These are phyloP conservation scores for Drosophila barbarae DNA, from an alignment of 2,888 invertebrate species.

Conservation along the genomic window DNA sequence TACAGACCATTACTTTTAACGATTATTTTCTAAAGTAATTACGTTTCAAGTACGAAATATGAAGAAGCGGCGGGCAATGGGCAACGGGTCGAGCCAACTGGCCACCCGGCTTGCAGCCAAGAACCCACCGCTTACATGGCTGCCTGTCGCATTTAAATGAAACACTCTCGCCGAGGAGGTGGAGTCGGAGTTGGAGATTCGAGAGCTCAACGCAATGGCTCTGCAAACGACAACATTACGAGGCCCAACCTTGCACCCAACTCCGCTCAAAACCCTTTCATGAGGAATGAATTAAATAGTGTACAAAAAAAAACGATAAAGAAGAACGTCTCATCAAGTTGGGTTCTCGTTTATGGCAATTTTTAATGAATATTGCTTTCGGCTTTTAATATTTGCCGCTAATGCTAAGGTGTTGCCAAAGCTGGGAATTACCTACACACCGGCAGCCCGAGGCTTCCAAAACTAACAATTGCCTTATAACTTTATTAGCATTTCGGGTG, in stretches of 20 bases:
- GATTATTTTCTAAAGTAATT: slow-evolving; percentile 79
- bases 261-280: slow-evolving; percentile 43
- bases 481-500: slow-evolving; percentile 12
- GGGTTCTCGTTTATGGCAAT: slow-evolving; percentile 54
- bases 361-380: slow-evolving; percentile 73
- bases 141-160: slow-evolving; percentile 67
- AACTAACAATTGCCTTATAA: slow-evolving; percentile 16
- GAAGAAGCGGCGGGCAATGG: slow-evolving; percentile 58
- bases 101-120: slow-evolving; percentile 10
- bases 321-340: slow-evolving; percentile 40
- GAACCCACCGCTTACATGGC: slow-evolving; percentile 53
- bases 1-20: slow-evolving; percentile 79
- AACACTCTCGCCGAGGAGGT: slow-evolving; percentile 65
- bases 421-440: slow-evolving; percentile 10
- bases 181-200: slow-evolving; percentile 3
- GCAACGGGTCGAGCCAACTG: slow-evolving; percentile 43
- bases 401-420: slow-evolving; percentile 18
- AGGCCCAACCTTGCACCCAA: slow-evolving; percentile 41
- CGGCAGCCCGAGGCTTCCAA: neutral
- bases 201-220: slow-evolving; percentile 41
- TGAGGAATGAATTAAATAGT: slow-evolving; percentile 56
- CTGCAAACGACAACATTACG: slow-evolving; percentile 58
- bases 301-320: slow-evolving; percentile 18
- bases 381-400: slow-evolving; percentile 62
- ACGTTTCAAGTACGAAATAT: slow-evolving; percentile 77